Percentiles rank a stretch among this genome's conserved stretches.
These are phyloP conservation scores for Carettochelys insculpta DNA, from an alignment of 2,113 vertebrate genomes.

Conservation along the genomic window DNA sequence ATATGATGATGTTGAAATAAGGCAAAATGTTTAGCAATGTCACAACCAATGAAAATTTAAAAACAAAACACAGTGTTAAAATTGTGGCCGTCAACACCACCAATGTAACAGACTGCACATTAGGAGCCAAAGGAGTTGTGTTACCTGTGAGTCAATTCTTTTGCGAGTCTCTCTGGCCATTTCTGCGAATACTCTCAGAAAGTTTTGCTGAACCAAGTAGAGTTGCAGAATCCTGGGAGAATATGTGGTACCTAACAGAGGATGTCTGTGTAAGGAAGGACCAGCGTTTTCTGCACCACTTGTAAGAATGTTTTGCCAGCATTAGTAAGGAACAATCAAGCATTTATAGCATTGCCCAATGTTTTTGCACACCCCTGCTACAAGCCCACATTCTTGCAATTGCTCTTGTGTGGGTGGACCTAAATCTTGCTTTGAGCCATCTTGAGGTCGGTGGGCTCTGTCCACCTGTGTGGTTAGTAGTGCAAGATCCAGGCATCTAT, in stretches of 20 bases:
- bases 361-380: neutral
- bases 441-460: neutral
- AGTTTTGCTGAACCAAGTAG: neutral
- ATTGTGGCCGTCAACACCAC: neutral
- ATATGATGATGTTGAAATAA: neutral
- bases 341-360: neutral
- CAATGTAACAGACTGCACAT: too few relatives aligned
- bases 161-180: neutral
- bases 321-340: neutral
- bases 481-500: neutral
- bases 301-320: neutral
- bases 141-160: neutral
- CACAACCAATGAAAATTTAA: neutral
- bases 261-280: neutral
- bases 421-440: neutral
- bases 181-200: neutral
- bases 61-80: neutral
- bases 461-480: neutral
- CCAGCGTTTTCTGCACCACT: neutral
- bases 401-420: neutral
- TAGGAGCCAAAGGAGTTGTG: neutral
- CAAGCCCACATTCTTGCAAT: neutral
- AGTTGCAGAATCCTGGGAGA: neutral
- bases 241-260: neutral
- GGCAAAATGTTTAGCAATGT: neutral